phyloP scores from a whole-genome alignment of 2,797 vertebrate genomes.

The Hippocampus kuda region DNA sequence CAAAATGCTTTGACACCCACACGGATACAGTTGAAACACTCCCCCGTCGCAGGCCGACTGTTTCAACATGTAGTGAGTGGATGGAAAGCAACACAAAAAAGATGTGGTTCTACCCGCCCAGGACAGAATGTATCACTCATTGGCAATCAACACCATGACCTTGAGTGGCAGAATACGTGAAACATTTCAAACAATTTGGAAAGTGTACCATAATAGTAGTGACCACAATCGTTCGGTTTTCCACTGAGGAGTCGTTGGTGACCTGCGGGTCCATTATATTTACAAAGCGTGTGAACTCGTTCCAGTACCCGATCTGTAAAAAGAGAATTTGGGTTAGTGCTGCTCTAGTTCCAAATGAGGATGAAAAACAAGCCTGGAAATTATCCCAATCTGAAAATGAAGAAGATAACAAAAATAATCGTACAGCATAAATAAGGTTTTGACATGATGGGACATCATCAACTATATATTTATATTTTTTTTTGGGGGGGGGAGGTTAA shows the following conservation, averaged over 20 bases:
- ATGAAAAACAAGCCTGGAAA: neutral
- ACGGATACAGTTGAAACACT: conserved; percentile 79
- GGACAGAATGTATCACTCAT: conserved; percentile 76
- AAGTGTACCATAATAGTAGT: conserved; percentile 99
- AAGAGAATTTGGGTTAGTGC: conserved; percentile 41
- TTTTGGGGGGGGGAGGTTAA: no score
- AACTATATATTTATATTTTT: no score
- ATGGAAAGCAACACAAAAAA: conserved; percentile 78
- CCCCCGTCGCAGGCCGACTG: conserved; percentile 60
- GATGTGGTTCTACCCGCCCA: conserved; percentile 78
- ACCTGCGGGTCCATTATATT: conserved; percentile 86
- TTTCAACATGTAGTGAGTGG: conserved; percentile 78
- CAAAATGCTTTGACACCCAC: conserved; percentile 80
- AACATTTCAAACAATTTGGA: conserved; percentile 74
- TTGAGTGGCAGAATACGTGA: conserved; percentile 79
- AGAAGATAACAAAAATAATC: neutral
- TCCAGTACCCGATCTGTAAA: conserved; percentile 97
- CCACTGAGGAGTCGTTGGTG: conserved; percentile 92
- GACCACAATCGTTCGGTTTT: conserved; percentile 99
- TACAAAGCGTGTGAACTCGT: conserved; percentile 94
- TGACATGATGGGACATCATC: neutral
- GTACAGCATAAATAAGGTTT: neutral
- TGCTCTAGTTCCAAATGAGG: neutral
- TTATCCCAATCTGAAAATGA: neutral
- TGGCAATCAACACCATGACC: conserved; percentile 76